Base-by-base conservation (phyloP, 2,113 vertebrate species). In the Eulacestoma nigropectus region DNA sequence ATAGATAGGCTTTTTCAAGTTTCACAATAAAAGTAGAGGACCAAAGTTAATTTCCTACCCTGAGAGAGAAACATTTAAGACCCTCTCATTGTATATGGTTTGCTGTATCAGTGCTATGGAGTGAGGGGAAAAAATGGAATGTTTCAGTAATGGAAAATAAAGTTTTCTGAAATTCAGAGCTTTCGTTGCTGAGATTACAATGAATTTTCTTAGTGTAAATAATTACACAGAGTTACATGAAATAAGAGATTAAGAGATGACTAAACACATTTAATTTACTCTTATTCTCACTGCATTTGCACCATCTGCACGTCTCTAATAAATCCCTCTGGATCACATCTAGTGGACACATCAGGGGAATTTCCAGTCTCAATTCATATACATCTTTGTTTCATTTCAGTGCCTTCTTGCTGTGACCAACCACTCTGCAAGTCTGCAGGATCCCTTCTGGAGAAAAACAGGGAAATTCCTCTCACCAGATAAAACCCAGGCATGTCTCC, bases 361-460 rank as follows among this genome's bases (percentile, higher is more conserved):
- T 25, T 63, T 63, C 44, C 26, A 70, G 47, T 88, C 72, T 65
- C 59, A 86, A 12, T 80, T 92, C 46, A 46, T 11, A 70, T 70
- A 39, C 42, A 7, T 56, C 47, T 55, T 27, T 56, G 14, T 44
- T 91, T 69, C 7, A 6, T 74, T 77, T 59, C 67, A 47, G 35
- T 0, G 0, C 33, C 13, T 42, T 49, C 41, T 17, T 69, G 27
- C 41, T 90, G 20, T 76, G 50, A 87, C 55, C 67, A 85, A 49
- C 25, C n/a, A 25, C 35, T 22, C 56, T 37, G n/a, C 42, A 25
- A 0, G 4, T 16, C 37, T 73, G 35, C 0, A 1, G 50, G 29
- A 77, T 83, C 30, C 49, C 42, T 90, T 60, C 49, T 73, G 67
- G 78, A 57, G 50, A 30, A 53, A 68, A 91, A 5, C 4, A 52